These are phyloP conservation scores for Smithornis capensis DNA, from an alignment of 2,113 vertebrate genomes.

Conservation along the genomic window DNA sequence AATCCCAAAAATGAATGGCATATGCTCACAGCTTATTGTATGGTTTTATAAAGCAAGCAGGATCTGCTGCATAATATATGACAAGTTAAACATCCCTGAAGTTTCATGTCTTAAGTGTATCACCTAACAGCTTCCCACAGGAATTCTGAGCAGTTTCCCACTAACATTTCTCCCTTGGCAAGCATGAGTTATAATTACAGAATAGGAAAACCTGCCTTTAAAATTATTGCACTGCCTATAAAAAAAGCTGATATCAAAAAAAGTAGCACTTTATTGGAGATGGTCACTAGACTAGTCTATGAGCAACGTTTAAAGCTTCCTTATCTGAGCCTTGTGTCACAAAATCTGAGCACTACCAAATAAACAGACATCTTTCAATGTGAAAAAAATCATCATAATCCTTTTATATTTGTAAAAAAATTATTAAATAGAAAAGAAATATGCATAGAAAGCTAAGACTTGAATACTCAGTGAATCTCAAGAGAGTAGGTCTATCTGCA, in stretches of 20 bases:
- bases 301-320: neutral
- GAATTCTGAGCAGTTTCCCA: neutral
- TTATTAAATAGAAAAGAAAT: neutral
- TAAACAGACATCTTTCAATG: neutral
- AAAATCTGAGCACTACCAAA: neutral
- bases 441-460: neutral
- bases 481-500: neutral
- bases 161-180: neutral
- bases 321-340: neutral
- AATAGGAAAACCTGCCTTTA: neutral
- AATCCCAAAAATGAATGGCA: neutral
- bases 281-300: neutral
- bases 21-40: rapidly evolving
- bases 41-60: rapidly evolving
- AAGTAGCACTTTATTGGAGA: neutral
- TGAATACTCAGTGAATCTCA: neutral
- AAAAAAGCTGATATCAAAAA: neutral
- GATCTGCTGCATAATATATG: neutral
- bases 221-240: neutral
- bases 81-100: neutral
- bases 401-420: neutral
- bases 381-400: neutral
- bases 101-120: neutral
- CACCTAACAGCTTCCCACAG: neutral
- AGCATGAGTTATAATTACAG: neutral